phyloP scores from a whole-genome alignment of 2,113 vertebrate genomes.

The Chlamydotis undulata region DNA sequence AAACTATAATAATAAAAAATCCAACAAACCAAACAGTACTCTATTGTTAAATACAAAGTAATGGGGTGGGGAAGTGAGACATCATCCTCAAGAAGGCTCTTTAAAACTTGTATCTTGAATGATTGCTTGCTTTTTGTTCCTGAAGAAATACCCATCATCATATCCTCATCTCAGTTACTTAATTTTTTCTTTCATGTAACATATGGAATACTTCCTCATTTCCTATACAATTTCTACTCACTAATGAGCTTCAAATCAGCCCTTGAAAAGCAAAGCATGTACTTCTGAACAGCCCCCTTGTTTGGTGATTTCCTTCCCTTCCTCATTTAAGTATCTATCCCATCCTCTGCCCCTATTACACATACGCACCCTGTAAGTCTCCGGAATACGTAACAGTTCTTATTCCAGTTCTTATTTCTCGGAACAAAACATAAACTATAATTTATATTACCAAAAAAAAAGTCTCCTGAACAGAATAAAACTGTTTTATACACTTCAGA shows the following conservation, averaged over 20 bases:
- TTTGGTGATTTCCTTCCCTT: background rate
- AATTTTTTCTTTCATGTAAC: background rate
- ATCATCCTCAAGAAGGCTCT: background rate
- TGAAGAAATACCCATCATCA: background rate
- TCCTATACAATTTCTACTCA: background rate
- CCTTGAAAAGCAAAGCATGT: background rate
- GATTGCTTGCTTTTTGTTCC: background rate
- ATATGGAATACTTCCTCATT: background rate
- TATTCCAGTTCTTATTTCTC: background rate
- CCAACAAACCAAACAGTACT: background rate
- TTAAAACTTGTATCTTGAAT: background rate
- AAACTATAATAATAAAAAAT: background rate
- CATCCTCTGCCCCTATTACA: background rate
- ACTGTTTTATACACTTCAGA: background rate
- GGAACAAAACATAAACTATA: background rate
- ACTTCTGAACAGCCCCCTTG: background rate
- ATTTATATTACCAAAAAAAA: background rate
- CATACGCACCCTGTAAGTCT: background rate
- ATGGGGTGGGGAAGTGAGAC: background rate
- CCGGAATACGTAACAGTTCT: accelerated
- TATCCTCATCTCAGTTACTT: background rate
- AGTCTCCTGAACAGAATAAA: background rate
- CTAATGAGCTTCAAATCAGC: background rate
- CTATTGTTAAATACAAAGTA: background rate
- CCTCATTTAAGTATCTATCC: background rate